Base-by-base conservation (phyloP, 1,140 invertebrate species). In the Sinonovacula constricta region DNA sequence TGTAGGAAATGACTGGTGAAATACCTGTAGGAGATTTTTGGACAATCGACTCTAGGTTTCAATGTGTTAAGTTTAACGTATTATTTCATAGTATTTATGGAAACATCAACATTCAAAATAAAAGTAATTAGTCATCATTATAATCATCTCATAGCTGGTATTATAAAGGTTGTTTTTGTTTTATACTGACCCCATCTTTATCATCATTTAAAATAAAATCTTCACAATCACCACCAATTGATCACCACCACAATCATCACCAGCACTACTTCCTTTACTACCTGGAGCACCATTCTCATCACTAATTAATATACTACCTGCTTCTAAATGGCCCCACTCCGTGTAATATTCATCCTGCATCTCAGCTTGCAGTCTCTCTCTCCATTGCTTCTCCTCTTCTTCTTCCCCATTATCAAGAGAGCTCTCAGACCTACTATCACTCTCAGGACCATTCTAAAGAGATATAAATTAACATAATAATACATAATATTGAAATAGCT, bases 361-460 rank as follows among this genome's bases (percentile, higher is more conserved):
- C 36, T 70, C 76, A 54, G 70, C 67, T 15, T 66, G 66, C 28
- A 79, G 66, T 63, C 71, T 79, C 31, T 79, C 76, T 31, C 60
- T 54, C 76, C 76, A 79, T 5, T 36, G 31, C 51, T 12, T 63
- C 30, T 79, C 68, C 36, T 54, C 57, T n/a, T 22, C 15, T 15
- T 49, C 62, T 45, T 34, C 31, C 26, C n/a, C n/a, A n/a, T n/a
- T n/a, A n/a, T n/a, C n/a, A n/a, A n/a, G n/a, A n/a, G n/a, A n/a
- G n/a, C n/a, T n/a, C n/a, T n/a, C n/a, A n/a, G n/a, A n/a, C n/a
- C n/a, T n/a, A n/a, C n/a, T n/a, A n/a, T n/a, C n/a, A n/a, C n/a
- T n/a, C n/a, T n/a, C n/a, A n/a, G n/a, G n/a, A n/a, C n/a, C n/a
- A n/a, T n/a, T n/a, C n/a, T n/a, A n/a, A n/a, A n/a, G n/a, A n/a